Conservation (phyloP, 2,113 vertebrate species). For the Amphiprion ocellaris region DNA sequence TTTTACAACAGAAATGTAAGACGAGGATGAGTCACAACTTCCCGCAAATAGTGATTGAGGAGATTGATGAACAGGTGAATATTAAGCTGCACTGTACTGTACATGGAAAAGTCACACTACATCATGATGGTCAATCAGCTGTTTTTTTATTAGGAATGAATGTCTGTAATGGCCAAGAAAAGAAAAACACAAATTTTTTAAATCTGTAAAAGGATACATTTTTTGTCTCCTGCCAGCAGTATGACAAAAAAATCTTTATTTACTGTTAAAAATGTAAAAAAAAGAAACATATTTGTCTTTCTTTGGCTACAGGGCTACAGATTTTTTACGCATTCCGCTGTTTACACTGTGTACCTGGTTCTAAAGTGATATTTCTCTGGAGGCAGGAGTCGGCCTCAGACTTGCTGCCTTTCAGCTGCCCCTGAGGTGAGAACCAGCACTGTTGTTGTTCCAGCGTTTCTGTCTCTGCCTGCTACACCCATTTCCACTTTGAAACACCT, state of each 20-base stretch:
- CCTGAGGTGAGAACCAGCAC: conserved; percentile 11
- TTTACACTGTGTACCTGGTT: conserved; percentile 55
- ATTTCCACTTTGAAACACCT: conserved; percentile 16
- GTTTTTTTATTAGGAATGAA: neutral
- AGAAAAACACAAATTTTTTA: neutral
- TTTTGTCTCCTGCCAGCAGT: neutral
- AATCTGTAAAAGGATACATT: neutral
- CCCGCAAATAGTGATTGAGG: too few species aligned
- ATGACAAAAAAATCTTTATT: conserved; percentile 17
- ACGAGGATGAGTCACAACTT: too few species aligned
- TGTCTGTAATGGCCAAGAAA: conserved; percentile 16
- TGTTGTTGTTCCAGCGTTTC: conserved; percentile 18
- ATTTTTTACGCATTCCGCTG: conserved; percentile 47
- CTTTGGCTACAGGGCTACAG: conserved; percentile 55
- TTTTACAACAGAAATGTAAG: too few species aligned
- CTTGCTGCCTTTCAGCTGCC: conserved; percentile 26
- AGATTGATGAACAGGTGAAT: too few species aligned
- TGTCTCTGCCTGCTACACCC: neutral
- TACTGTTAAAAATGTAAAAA: conserved; percentile 26
- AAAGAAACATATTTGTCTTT: conserved; percentile 25
- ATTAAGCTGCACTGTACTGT: too few species aligned
- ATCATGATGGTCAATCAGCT: too few species aligned
- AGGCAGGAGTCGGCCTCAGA: conserved; percentile 11
- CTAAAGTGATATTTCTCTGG: conserved; percentile 54
- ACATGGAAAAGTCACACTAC: too few species aligned